A percentile compares a stretch with the other conserved stretches of the same genome.
phyloP scores from a whole-genome alignment of 2,113 vertebrate species.

The Connochaetes taurinus region DNA sequence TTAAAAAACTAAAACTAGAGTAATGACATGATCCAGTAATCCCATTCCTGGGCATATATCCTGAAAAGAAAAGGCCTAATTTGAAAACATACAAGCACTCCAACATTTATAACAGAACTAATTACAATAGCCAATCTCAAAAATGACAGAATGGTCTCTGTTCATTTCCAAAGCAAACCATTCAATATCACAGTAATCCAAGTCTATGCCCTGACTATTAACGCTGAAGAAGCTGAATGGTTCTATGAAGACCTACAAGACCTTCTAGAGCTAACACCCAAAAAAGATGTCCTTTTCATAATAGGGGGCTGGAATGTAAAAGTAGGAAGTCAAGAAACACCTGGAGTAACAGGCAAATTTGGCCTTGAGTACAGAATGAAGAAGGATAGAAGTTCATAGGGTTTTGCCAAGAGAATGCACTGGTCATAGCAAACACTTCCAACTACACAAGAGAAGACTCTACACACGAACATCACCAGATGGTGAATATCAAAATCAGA shows the following conservation, averaged over 20 bases:
- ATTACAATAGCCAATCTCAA: neutral
- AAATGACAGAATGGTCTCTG: neutral
- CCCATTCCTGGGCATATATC: neutral
- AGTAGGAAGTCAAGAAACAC: neutral
- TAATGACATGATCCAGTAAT: neutral
- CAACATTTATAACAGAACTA: neutral
- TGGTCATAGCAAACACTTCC: neutral
- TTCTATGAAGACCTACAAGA: neutral
- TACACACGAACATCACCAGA: neutral
- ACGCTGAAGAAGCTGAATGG: neutral
- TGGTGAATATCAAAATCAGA: neutral
- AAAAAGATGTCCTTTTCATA: neutral
- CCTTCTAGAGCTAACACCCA: neutral
- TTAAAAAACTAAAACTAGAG: neutral
- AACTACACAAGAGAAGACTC: neutral
- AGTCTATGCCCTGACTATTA: neutral
- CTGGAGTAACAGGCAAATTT: neutral
- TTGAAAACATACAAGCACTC: neutral
- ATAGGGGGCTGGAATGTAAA: neutral
- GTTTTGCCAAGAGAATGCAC: neutral
- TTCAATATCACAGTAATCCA: neutral
- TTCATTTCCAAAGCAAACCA: neutral
- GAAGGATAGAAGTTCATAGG: neutral
- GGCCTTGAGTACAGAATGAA: neutral
- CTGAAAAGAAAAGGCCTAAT: neutral